Evolutionary conservation across 2,888 invertebrate species (phyloP), one percentile per base, ranked within the genome.

Genomic region (Creontiades dilutus): DNA sequence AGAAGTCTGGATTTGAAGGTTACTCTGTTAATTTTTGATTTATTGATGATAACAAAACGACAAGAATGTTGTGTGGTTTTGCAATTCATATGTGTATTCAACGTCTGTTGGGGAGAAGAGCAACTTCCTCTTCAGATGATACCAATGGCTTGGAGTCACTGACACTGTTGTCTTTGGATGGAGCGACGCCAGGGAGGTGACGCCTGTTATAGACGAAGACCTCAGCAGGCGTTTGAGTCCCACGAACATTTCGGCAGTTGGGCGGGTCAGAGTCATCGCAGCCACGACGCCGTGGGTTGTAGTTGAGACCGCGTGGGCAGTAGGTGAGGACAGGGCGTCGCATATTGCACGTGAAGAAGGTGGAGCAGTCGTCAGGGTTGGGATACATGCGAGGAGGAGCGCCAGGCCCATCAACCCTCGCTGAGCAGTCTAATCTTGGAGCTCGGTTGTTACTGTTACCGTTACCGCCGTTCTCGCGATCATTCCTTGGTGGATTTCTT

Each of bases 331-430:
- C 90, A n/a, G 89, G 81, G 4, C 78, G 76, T 0, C 86, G 23
- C 78, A 87, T 87, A 61, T 91, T 91, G 68, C 91, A 91, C 14
- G 90, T 91, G 68, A 76, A 91, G 81, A 80, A 91, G 48, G 90
- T 88, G 5, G 90, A 37, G 68, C 91, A 91, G 78, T 91, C 91
- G 0, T 90, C 85, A 5, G 91, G 90, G 55, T 91, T 90, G 46
- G 88, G 84, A 57, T 88, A 90, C 13, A 52, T 61, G 5, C 57
- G 78, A 19, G 75, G 61, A 28, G 55, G 61, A n/a, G 46, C 46
- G 2, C 47, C 78, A 13, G 78, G 68, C 5, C 68, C 68, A 23
- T 68, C 68, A 68, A 23, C 68, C 27, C 23, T 19, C 0, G 23
- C 68, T 37, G 78, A 78, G 46, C 78, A 48, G 82, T 52, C 82